Evolutionary conservation across 2,113 vertebrate genomes (phyloP), one percentile per base, ranked within the genome.

Genomic region (Siniperca knerii): DNA sequence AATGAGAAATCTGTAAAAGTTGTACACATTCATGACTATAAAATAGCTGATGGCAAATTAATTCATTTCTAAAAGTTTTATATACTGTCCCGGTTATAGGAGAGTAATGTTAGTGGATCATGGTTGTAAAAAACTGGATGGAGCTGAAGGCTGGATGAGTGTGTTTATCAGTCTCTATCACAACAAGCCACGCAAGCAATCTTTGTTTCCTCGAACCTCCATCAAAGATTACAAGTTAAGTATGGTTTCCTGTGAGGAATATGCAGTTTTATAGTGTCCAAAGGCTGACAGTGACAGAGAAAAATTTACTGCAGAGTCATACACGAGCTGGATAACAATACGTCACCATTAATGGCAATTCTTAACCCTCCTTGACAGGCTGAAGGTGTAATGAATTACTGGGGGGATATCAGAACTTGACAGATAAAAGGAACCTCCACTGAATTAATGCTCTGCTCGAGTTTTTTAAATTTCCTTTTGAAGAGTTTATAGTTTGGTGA

Each of bases 301-400:
- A 58, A 79, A 70, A 65, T 60, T 12, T 20, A 60, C 66, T 46
- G 65, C 74, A 42, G 3, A 81, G 74, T 81, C 77, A 72, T 16
- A 71, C 46, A 13, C 3, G 8, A 65, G 75, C 79, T 64, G 61
- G 82, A 81, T 71, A 77, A 70, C 83, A 77, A 73, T 76, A 57
- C 62, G 25, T 79, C 73, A 88, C 46, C 48, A 23, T 25, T 62
- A 72, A 69, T 42, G 66, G 71, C 16, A 44, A 44, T 80, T 83
- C 54, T 40, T 83, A 78, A 84, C 75, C 75, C 62, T 73, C 23
- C 75, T 23, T 70, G 82, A 86, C 87, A 84, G 75, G 69, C 60
- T 11, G 58, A 77, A 70, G 78, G 84, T 73, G 74, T 72, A 89
- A 89, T 86, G 66, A 89, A 85, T 85, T 69, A 83, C 69, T n/a